A percentile compares a stretch with the other conserved stretches of the same genome.
Evolutionary conservation across 1,140 invertebrate genomes (phyloP).

Genomic region (Cheumatopsyche charites): DNA sequence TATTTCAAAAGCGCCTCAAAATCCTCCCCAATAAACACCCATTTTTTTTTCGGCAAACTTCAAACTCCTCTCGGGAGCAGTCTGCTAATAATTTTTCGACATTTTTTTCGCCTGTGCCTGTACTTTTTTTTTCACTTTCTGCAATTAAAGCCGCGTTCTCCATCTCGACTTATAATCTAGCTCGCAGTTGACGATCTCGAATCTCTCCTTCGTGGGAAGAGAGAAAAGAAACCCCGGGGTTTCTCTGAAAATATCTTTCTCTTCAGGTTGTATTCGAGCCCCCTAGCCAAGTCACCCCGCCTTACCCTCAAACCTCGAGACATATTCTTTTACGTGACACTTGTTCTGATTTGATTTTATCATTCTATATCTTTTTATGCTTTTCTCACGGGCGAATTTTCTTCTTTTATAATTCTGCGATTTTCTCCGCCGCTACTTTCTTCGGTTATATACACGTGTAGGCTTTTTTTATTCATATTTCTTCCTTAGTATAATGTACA

Average conservation of each 20-base stretch:
- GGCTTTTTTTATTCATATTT: not conserved
- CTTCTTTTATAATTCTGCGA: conserved; percentile 18
- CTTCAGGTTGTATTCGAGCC: not conserved
- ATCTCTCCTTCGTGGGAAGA: not conserved
- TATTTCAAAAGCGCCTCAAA: too few species aligned
- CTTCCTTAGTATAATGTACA: too few species aligned
- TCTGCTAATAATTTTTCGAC: too few species aligned
- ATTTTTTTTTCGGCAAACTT: too few species aligned
- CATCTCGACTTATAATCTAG: not conserved
- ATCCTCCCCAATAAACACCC: too few species aligned
- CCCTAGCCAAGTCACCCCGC: too few species aligned
- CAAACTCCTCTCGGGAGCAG: too few species aligned
- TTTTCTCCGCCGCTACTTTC: not conserved
- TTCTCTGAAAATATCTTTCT: not conserved
- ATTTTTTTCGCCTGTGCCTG: too few species aligned
- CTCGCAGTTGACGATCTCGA: not conserved
- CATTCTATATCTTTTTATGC: conserved; percentile 35
- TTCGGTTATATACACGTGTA: not conserved
- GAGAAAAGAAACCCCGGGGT: not conserved
- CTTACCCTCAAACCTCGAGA: conserved; percentile 19
- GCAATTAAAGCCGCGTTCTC: not conserved
- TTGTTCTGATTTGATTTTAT: conserved; percentile 40
- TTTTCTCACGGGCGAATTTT: conserved; percentile 5
- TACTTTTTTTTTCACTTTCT: too few species aligned
- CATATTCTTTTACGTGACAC: conserved; percentile 39